Evolutionary conservation across 2,797 vertebrate species (phyloP), one percentile per base, ranked within the genome.

Genomic region (Phalloptychus januarius): DNA sequence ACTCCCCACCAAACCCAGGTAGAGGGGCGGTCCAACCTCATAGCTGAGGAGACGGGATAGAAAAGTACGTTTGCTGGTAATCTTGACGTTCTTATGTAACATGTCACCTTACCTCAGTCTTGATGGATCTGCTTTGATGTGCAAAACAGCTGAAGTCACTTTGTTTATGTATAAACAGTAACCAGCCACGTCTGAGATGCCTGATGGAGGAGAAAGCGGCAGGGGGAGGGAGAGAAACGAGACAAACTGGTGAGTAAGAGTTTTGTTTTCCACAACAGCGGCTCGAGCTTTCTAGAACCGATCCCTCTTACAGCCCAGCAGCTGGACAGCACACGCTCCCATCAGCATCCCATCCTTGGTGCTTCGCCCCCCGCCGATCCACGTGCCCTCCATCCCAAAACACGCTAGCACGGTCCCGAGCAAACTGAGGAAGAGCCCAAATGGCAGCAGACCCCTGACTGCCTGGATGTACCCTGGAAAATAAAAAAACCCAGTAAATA

Each of bases 361-460:
- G 16, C 46, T 48, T 48, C 1, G 16, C 46, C 5, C 45, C 4
- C 93, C 89, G 25, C 93, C 92, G 1, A 94, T 84, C 73, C 83
- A 89, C 0, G 93, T 93, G 80, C 94, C 95, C 78, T 94, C 92
- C 86, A 95, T 87, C 5, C 93, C 93, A 15, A 93, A 83, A 48
- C 93, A 86, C 5, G 79, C 63, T 42, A 94, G 86, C 42, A 89
- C 82, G 0, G 89, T 89, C 6, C 84, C 91, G 13, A 92, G 77
- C 44, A 93, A 71, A 28, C 93, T 91, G 3, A 90, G 56, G 56
- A 69, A 80, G 11, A 94, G 78, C 25, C 91, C 91, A 0, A 78
- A 74, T 72, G 94, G 85, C 54, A 95, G 88, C 48, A 94, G 89
- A 28, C 82, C 93, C 38, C 92, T 81, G 52, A 93, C 92, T 1